A percentile compares a stretch with the other conserved stretches of the same genome.
Evolutionary conservation across 2,113 vertebrate species (phyloP).

Genomic region (Cyrtonyx montezumae): DNA sequence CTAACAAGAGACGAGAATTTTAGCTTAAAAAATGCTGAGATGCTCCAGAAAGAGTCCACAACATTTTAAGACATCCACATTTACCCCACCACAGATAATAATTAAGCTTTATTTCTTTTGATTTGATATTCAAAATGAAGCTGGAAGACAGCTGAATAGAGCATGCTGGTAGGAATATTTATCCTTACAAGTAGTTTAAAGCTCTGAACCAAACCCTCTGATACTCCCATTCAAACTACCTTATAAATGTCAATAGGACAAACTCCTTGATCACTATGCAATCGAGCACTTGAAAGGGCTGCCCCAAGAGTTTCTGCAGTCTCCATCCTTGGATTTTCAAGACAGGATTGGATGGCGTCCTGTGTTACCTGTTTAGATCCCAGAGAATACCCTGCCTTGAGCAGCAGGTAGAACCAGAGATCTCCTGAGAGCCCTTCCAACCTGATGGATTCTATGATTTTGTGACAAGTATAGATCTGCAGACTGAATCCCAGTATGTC

Average conservation of each 20-base stretch:
- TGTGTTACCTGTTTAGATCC: neutral
- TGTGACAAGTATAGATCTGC: neutral
- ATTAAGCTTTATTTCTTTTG: neutral
- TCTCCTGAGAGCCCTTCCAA: neutral
- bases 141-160: neutral
- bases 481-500: neutral
- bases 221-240: neutral
- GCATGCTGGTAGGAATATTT: neutral
- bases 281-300: neutral
- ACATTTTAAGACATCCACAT: neutral
- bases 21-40: neutral
- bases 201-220: neutral
- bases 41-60: neutral
- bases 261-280: neutral
- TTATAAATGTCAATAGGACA: neutral
- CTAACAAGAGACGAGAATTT: neutral
- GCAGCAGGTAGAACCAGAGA: neutral
- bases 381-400: neutral
- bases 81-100: neutral
- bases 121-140: neutral
- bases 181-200: neutral
- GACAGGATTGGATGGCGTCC: neutral
- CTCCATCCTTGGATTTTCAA: neutral
- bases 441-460: neutral
- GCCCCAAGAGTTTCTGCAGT: neutral